Conservation (phyloP, 2,888 invertebrate species). For the Spodoptera picta region DNA sequence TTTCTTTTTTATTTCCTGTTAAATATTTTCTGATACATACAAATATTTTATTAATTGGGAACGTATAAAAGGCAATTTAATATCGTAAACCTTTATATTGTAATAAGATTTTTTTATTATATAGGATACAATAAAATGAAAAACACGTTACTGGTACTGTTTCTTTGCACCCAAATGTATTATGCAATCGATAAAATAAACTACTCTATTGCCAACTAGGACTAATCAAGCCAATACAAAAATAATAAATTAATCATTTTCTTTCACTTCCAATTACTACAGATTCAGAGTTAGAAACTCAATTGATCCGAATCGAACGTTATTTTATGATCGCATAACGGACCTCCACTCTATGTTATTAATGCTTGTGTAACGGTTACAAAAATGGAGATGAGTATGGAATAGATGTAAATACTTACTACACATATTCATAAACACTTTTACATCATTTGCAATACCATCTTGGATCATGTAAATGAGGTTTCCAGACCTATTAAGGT, state of each 20-base stretch:
- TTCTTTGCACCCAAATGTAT: too few relatives aligned
- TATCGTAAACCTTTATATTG: too few relatives aligned
- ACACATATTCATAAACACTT: constrained; percentile 1
- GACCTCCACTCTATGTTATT: constrained; percentile 6
- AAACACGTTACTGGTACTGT: neutral
- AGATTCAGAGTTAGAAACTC: constrained; percentile 15
- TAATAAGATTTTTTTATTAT: too few relatives aligned
- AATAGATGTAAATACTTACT: neutral
- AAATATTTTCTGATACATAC: too few relatives aligned
- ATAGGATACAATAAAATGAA: too few relatives aligned
- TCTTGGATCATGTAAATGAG: constrained; percentile 24
- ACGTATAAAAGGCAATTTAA: too few relatives aligned
- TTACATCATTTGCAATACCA: constrained; percentile 9
- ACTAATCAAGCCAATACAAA: too few relatives aligned
- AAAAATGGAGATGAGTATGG: constrained; percentile 4
- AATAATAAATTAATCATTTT: too few relatives aligned
- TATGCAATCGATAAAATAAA: too few relatives aligned
- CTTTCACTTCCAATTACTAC: neutral
- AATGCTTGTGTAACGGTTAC: constrained; percentile 23
- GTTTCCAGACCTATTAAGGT: constrained; percentile 35
- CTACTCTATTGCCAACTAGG: too few relatives aligned
- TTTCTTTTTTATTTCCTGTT: too few relatives aligned
- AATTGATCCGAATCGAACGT: constrained; percentile 25
- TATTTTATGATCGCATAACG: constrained; percentile 23
- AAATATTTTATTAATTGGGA: too few relatives aligned